Conservation (phyloP, 2,888 invertebrate genomes). For the Nipponacmea schrenckii region DNA sequence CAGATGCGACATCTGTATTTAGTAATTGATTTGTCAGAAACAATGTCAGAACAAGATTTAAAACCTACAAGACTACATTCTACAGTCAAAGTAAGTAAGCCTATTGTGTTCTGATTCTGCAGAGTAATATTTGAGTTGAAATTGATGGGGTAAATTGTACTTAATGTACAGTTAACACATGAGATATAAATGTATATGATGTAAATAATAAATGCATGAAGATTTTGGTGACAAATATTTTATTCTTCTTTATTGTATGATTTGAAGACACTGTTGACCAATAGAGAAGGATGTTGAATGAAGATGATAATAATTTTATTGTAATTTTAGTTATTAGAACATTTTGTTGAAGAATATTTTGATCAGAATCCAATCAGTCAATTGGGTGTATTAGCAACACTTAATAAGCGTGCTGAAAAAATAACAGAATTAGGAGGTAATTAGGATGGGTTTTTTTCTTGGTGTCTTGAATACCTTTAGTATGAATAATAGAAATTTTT, state of each 20-base stretch:
- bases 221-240: background rate
- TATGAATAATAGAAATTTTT: too few species aligned
- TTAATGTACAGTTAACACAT: too few species aligned
- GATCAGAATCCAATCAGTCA: slow-evolving; percentile 99
- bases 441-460: slow-evolving; percentile 22
- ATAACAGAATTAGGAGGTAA: slow-evolving; percentile 90
- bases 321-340: slow-evolving; percentile 80
- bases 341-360: slow-evolving; percentile 95
- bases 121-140: too few species aligned
- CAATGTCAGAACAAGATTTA: slow-evolving; percentile 94
- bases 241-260: slow-evolving; percentile 1
- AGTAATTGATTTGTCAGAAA: slow-evolving; percentile 91
- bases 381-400: slow-evolving; percentile 88
- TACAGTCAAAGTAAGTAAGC: slow-evolving; percentile 81
- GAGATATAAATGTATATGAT: too few species aligned
- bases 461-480: background rate
- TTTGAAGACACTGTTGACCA: background rate
- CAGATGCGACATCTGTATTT: slow-evolving; percentile 94
- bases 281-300: background rate
- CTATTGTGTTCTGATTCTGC: too few species aligned
- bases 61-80: slow-evolving; percentile 92
- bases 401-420: slow-evolving; percentile 94
- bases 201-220: too few species aligned
- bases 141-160: too few species aligned
- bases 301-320: too few species aligned